Conservation (phyloP, 2,888 invertebrate species). For the Epiperipatus broadwayi region DNA sequence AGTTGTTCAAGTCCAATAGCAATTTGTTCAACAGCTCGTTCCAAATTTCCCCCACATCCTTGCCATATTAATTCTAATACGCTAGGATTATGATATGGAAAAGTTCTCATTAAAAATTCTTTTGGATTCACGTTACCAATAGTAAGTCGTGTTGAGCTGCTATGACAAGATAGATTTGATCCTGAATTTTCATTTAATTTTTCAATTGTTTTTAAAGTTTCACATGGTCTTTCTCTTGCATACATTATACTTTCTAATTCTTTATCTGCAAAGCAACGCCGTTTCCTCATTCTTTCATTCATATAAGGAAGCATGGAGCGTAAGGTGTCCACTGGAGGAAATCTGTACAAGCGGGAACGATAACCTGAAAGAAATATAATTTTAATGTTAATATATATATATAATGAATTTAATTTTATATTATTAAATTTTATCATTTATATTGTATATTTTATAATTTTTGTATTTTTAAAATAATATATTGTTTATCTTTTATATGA, state of each 20-base stretch:
- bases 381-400: too few species aligned
- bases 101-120: conserved; percentile 21
- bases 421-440: too few species aligned
- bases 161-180: too few species aligned
- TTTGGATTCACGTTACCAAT: conserved; percentile 17
- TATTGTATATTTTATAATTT: too few species aligned
- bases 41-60: conserved; percentile 22
- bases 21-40: too few species aligned
- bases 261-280: conserved; percentile 32
- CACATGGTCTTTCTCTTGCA: conserved; percentile 23
- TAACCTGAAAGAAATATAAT: conserved; percentile 23
- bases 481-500: too few species aligned
- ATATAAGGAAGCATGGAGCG: conserved; percentile 25
- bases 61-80: conserved; percentile 23
- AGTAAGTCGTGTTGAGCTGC: conserved; percentile 11
- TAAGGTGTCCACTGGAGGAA: conserved; percentile 21
- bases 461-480: too few species aligned
- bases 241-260: conserved; percentile 29
- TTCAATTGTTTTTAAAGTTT: too few species aligned
- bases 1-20: too few species aligned
- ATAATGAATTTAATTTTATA: too few species aligned
- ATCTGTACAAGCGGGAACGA: conserved; percentile 21
- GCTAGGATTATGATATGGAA: conserved; percentile 21
- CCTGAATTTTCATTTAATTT: too few species aligned
- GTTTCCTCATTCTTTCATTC: conserved; percentile 39